Conservation (phyloP, 2,888 invertebrate species). For the Agriopis marginaria region DNA sequence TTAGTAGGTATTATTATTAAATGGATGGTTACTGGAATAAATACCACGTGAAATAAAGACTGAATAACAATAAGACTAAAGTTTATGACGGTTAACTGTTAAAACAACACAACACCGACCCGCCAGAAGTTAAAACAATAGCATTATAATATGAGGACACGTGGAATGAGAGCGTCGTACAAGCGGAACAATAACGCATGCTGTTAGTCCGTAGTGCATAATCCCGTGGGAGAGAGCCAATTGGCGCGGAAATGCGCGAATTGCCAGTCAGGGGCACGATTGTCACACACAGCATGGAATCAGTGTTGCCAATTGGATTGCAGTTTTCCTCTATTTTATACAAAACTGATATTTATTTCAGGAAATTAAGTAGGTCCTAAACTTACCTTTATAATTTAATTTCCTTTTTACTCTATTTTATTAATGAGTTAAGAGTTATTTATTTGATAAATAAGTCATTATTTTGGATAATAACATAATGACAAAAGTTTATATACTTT, state of each 20-base stretch:
- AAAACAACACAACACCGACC: constrained; percentile 7
- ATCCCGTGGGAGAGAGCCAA: constrained; percentile 68
- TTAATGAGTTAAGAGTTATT: no score
- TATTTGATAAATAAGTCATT: no score
- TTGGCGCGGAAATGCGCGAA: constrained; percentile 76
- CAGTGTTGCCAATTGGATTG: constrained; percentile 31
- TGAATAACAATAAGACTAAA: not conserved
- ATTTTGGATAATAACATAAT: no score
- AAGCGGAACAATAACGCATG: constrained; percentile 77
- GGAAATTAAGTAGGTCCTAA: no score
- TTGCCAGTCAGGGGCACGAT: constrained; percentile 69
- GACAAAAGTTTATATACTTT: no score
- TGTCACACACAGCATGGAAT: constrained; percentile 46
- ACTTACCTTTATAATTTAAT: no score
- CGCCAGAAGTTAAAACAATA: constrained; percentile 14
- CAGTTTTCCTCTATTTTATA: not conserved
- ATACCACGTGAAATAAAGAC: not conserved
- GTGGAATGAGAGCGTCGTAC: constrained; percentile 22
- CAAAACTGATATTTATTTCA: not conserved
- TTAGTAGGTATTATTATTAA: not conserved
- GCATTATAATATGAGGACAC: constrained; percentile 23
- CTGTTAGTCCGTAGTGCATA: constrained; percentile 89
- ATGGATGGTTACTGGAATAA: not conserved
- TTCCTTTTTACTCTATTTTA: no score
- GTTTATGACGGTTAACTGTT: not conserved